Evolutionary conservation across 2,888 invertebrate species (phyloP), one percentile per base, ranked within the genome.

Genomic region (Mythimna vitellina): DNA sequence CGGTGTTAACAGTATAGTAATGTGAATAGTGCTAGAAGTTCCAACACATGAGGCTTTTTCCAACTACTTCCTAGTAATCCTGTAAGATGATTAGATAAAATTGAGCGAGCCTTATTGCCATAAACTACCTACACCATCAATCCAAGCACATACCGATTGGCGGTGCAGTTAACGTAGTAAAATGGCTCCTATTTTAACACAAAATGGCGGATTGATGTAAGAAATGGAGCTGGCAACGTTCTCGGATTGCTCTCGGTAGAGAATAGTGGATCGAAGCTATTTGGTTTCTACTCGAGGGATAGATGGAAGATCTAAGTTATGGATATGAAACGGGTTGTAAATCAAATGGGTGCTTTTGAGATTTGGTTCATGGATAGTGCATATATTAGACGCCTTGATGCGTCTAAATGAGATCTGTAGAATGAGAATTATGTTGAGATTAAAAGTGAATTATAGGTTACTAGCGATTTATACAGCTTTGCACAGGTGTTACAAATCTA

Each of bases 181-280:
- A 80, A 80, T 68, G 51, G 71, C 65, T 57, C 71, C 65, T 71
- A 71, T 76, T 80, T 71, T 63, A 70, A 80, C 65, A 69, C 76
- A n/a, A 51, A 51, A 51, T 51, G 79, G 80, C 65, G 65, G 79
- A 80, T 76, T 71, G 62, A 76, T 80, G 81, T 56, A 63, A 71
- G 71, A 63, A 80, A 80, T 80, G 65, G 61, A 42, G 70, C 53
- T 79, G 71, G 70, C 67, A 76, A 60, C 46, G 56, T 3, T 58
- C 65, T 66, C 20, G 51, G 63, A 78, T 65, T 42, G 66, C 54
- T 63, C 58, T 71, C 56, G 54, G 46, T 25, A 42, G 64, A 57
- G 66, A 35, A 74, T 66, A 42, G 62, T 63, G 51, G 74, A 78
- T 74, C 62, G 38, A 56, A 78, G 51, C 79, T 22, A 70, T 79